Conservation (phyloP, 2,888 invertebrate genomes). For the Cephus runcator region DNA sequence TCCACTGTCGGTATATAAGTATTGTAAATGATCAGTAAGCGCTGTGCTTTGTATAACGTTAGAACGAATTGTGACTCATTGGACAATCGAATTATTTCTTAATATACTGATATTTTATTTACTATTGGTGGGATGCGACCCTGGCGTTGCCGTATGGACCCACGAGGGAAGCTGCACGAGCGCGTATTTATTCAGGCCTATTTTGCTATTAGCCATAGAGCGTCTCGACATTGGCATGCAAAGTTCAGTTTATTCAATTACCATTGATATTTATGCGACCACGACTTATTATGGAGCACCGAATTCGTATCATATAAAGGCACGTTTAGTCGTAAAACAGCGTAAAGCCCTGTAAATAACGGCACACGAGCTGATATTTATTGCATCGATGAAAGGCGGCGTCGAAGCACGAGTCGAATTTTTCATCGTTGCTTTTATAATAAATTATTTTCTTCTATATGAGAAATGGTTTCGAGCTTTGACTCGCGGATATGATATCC, state of each 20-base stretch:
- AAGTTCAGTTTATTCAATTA: slow-evolving; percentile 11
- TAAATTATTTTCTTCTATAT: slow-evolving; percentile 15
- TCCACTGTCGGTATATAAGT: not conserved
- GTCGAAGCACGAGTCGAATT: slow-evolving; percentile 11
- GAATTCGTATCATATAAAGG: slow-evolving; percentile 1
- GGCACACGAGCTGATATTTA: slow-evolving; percentile 30
- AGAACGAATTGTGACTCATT: not conserved
- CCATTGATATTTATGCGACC: slow-evolving; percentile 6
- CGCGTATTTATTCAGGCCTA: not conserved
- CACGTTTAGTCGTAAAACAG: slow-evolving; percentile 25
- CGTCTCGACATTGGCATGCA: not conserved
- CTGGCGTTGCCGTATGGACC: not conserved
- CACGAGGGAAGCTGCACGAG: not conserved
- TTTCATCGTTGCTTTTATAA: slow-evolving; percentile 11
- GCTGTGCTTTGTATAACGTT: not conserved
- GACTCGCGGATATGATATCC: slow-evolving; percentile 4
- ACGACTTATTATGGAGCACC: slow-evolving; percentile 1
- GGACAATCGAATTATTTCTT: not conserved
- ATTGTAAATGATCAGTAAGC: not conserved
- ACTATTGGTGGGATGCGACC: not conserved
- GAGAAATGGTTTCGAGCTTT: slow-evolving; percentile 8
- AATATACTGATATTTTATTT: not conserved
- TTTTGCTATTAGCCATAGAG: not conserved
- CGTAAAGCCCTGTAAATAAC: slow-evolving; percentile 35
- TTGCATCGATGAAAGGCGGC: slow-evolving; percentile 29